Percentiles rank a stretch among this genome's conserved stretches.
Evolutionary conservation across 1,140 invertebrate species (phyloP).

Genomic region (Medauroidea extradentata): DNA sequence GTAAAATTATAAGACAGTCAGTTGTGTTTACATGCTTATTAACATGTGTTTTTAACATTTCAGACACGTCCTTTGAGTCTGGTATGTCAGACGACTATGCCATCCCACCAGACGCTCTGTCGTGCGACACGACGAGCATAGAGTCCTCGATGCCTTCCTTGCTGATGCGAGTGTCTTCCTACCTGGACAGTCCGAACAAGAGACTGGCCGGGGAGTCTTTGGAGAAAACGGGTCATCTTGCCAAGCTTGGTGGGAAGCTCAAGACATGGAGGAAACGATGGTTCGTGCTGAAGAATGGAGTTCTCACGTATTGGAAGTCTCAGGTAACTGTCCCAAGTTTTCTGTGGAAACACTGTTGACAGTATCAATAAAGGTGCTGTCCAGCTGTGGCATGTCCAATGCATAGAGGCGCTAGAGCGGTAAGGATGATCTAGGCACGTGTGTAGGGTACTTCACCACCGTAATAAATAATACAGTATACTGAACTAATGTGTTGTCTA

Average conservation of each 20-base stretch:
- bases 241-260: slow-evolving; percentile 90
- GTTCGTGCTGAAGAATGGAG: slow-evolving; percentile 91
- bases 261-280: slow-evolving; percentile 94
- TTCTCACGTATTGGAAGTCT: slow-evolving; percentile 89
- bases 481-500: too few species aligned
- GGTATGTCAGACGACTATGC: slow-evolving; percentile 94
- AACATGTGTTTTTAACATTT: slow-evolving; percentile 6
- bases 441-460: too few species aligned
- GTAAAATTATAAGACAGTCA: too few species aligned
- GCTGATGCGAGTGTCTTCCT: slow-evolving; percentile 56
- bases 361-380: too few species aligned
- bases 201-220: slow-evolving; percentile 61
- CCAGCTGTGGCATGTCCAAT: too few species aligned
- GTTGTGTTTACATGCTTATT: too few species aligned
- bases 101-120: slow-evolving; percentile 87
- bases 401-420: too few species aligned
- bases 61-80: slow-evolving; percentile 88
- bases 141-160: slow-evolving; percentile 66
- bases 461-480: too few species aligned
- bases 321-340: too few species aligned
- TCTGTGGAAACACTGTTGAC: too few species aligned
- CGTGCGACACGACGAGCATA: slow-evolving; percentile 60
- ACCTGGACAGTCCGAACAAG: slow-evolving; percentile 55
- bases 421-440: too few species aligned
- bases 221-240: slow-evolving; percentile 88